A percentile compares a stretch with the other conserved stretches of the same genome.
phyloP scores from a whole-genome alignment of 2,113 vertebrate species.

The Phycodurus eques region DNA sequence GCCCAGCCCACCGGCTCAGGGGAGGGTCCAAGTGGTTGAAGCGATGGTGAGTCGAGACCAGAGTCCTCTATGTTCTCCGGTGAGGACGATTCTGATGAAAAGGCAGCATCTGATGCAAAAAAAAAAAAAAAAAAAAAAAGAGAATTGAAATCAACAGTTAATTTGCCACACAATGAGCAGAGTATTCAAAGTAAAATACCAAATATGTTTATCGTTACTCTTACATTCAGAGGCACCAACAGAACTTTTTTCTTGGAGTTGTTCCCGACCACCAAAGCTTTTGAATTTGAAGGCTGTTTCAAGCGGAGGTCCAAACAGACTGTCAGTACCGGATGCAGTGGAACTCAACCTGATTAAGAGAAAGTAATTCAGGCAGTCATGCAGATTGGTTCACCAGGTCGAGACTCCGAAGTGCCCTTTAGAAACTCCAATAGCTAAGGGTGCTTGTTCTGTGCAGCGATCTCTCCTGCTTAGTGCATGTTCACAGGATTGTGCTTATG shows the following conservation, averaged over 20 bases:
- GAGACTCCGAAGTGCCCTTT: background rate
- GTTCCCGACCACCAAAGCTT: constrained; percentile 78
- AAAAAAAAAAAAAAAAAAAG: background rate
- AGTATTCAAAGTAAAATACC: background rate
- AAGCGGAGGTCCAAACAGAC: constrained; percentile 85
- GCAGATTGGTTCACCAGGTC: background rate
- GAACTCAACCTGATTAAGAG: constrained; percentile 63
- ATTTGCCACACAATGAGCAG: background rate
- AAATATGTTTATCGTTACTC: background rate
- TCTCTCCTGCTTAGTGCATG: too few species aligned
- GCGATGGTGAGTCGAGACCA: constrained; percentile 87
- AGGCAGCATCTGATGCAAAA: constrained; percentile 70
- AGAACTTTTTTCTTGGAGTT: constrained; percentile 37
- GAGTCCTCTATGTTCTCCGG: constrained; percentile 92
- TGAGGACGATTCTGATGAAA: constrained; percentile 89
- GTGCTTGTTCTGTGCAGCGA: too few species aligned
- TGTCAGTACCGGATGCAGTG: constrained; percentile 64
- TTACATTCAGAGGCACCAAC: constrained; percentile 69
- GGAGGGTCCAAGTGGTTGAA: constrained; percentile 80
- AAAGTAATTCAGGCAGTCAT: background rate
- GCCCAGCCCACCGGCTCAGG: constrained; percentile 85
- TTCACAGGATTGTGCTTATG: too few species aligned
- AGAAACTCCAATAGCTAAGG: background rate
- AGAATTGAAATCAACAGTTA: background rate
- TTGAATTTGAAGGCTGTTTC: constrained; percentile 83